Conservation (phyloP, 2,113 vertebrate species). For the Corythoichthys haematopterus region DNA sequence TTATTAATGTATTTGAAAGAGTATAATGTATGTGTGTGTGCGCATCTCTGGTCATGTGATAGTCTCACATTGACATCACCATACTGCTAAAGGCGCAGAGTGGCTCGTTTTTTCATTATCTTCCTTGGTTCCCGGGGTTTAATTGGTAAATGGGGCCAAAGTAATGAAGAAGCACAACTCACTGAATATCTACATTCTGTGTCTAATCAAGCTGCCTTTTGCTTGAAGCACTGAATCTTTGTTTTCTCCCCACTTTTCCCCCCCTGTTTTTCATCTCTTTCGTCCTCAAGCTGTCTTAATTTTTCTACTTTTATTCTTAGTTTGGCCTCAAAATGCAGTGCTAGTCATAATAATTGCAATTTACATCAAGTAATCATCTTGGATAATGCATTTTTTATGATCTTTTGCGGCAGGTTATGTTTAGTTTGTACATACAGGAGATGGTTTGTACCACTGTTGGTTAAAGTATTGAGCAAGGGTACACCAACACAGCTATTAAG, state of each 20-base stretch:
- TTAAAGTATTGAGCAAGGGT: neutral
- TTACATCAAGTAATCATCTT: slow-evolving; percentile 2
- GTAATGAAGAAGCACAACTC: slow-evolving; percentile 57
- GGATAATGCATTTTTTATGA: neutral
- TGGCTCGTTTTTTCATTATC: slow-evolving; percentile 58
- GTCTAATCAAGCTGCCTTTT: slow-evolving; percentile 6
- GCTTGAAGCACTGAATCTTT: neutral
- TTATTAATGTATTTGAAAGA: slow-evolving; percentile 11
- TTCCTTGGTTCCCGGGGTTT: slow-evolving; percentile 48
- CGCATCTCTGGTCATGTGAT: slow-evolving; percentile 25
- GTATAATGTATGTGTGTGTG: slow-evolving; percentile 22
- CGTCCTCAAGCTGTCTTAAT: neutral
- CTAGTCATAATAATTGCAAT: neutral
- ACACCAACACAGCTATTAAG: neutral
- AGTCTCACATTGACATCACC: slow-evolving; percentile 41
- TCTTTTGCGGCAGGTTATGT: neutral
- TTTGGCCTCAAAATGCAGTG: neutral
- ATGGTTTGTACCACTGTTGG: neutral
- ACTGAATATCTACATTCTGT: slow-evolving; percentile 43
- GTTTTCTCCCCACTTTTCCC: slow-evolving; percentile 5
- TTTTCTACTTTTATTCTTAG: neutral
- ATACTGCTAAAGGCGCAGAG: slow-evolving; percentile 42
- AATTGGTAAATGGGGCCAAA: slow-evolving; percentile 58
- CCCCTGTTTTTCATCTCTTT: neutral
- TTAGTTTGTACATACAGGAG: neutral